Evolutionary conservation across 2,113 vertebrate genomes (phyloP), one percentile per base, ranked within the genome.

Genomic region (Thunnus maccoyii): DNA sequence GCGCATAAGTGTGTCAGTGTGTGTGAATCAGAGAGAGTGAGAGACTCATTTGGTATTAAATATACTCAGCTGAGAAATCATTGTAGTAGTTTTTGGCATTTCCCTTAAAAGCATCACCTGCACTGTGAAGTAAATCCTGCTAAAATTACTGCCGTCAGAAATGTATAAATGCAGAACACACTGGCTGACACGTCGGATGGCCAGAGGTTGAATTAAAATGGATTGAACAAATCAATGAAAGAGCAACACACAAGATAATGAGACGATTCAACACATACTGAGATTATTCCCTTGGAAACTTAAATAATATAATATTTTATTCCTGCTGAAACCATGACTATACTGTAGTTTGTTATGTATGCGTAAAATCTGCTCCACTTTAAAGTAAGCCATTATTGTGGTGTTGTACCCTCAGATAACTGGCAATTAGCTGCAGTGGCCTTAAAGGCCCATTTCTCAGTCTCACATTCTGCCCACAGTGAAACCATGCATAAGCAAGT

Each of bases 351-450:
- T 68, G 46, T 32, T 54, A 13, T 69, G 51, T 70, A 2, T 55
- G 71, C 54, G 61, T 41, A 20, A 66, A 80, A 64, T 20, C 25
- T 47, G 51, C 48, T 47, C 15, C 3, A 5, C 46, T 80, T 77
- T 72, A 57, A 58, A 76, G 56, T 18, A 11, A 77, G 57, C 67
- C 57, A 78, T 69, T 78, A 48, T 78, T 67, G 18, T 78, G 60
- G 18, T 9, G 27, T 56, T 50, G 20, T 27, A 47, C 47, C 68
- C 44, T 82, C 63, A 66, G 47, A 67, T 80, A 83, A 80, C 70
- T 60, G 52, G 44, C 65, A 66, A 78, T 84, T 78, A 76, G 60
- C 61, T 47, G 46, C 62, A 48, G 46, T 44, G 48, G 25, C 61
- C 78, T 64, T 22, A 0, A 44, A 82, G 36, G 41, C 56, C 30